A percentile compares a stretch with the other conserved stretches of the same genome.
Evolutionary conservation across 2,797 vertebrate genomes (phyloP).

Genomic region (Gambusia yucatana): DNA sequence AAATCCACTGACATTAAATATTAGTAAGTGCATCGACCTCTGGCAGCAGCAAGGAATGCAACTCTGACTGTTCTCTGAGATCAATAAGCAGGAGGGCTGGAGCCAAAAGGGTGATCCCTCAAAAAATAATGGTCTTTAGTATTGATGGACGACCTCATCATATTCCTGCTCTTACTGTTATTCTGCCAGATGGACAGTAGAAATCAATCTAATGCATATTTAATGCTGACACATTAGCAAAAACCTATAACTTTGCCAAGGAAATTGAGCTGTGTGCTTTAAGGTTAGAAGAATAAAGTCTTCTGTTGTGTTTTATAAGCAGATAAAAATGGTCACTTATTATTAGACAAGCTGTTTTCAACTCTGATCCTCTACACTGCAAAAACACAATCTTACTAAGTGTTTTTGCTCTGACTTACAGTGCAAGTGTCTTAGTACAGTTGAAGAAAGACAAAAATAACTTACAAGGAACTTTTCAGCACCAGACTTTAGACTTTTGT

Average conservation of each 20-base stretch:
- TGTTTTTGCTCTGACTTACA: too few species aligned
- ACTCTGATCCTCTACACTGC: not conserved
- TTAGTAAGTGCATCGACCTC: conserved; percentile 30
- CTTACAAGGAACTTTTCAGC: too few species aligned
- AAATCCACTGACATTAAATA: conserved; percentile 20
- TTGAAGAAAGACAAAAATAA: too few species aligned
- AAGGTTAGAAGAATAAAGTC: conserved; percentile 38
- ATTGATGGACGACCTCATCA: conserved; percentile 61
- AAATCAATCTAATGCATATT: conserved; percentile 63
- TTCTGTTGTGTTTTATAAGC: conserved; percentile 14
- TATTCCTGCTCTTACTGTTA: conserved; percentile 38
- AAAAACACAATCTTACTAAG: too few species aligned
- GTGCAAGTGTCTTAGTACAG: too few species aligned
- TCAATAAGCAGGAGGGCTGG: conserved; percentile 37
- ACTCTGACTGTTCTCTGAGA: conserved; percentile 31
- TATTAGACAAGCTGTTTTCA: not conserved
- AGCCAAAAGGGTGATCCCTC: conserved; percentile 42
- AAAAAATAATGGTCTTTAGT: conserved; percentile 53
- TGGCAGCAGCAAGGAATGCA: conserved; percentile 33
- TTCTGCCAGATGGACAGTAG: conserved; percentile 39
- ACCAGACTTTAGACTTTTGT: too few species aligned
- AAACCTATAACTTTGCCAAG: conserved; percentile 29
- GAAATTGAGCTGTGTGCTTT: conserved; percentile 22
- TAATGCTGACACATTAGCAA: conserved; percentile 51
- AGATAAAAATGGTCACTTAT: not conserved